Base-by-base conservation (phyloP, 2,113 vertebrate genomes). In the Anhinga anhinga region DNA sequence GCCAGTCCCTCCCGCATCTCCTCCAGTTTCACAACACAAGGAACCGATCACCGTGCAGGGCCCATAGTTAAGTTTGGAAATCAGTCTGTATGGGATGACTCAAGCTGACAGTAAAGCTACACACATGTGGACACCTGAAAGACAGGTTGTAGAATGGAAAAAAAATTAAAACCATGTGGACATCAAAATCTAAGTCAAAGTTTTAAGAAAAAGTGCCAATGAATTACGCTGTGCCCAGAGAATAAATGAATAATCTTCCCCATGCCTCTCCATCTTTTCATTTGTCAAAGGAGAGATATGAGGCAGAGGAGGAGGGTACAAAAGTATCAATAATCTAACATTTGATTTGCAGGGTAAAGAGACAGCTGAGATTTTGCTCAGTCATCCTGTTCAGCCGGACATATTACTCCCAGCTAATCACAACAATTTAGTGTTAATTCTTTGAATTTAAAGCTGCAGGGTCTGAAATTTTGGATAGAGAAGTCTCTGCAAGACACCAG, bases 41-140 rank as follows among this genome's bases (percentile, higher is more conserved):
- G 61, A 78, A 86, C 15, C 0, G 1, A 70, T 30, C 30, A 47
- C 30, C 7, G 61, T 0, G 2, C 44, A 32, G 23, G 5, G 42
- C 22, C 29, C 59, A 52, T 4, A 44, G 11, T 34, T 63, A 84
- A 59, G 12, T 62, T 15, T 80, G 55, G 58, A 72, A 70, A 86
- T 65, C 20, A 32, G 73, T 20, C 26, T 63, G 40, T n/a, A 34
- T 0, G 5, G 59, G 32, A 58, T 29, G n/a, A 69, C 36, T 78
- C 40, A 63, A 78, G 22, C 12, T 91, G 76, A 63, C 18, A 56
- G 16, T 27, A 72, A 84, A 71, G 32, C 25, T 63, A 82, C 21
- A 70, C 17, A 42, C 16, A 21, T 13, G 32, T 21, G 38, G 25
- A 81, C 13, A 86, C 23, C 15, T 52, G 36, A 67, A 81, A 52